phyloP scores from a whole-genome alignment of 2,888 invertebrate species.

The Amphipoea lucens region DNA sequence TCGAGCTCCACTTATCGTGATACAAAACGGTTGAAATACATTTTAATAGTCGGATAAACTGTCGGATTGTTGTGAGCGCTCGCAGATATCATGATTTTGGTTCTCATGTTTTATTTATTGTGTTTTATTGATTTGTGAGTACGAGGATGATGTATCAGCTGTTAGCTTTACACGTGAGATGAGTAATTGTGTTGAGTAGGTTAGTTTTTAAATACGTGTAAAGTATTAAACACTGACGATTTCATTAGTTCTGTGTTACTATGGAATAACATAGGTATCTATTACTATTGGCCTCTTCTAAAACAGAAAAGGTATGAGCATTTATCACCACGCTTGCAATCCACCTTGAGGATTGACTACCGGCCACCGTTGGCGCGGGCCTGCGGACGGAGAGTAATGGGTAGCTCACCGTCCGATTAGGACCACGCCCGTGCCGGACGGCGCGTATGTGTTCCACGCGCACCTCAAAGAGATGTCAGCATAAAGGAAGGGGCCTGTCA shows the following conservation, averaged over 20 bases:
- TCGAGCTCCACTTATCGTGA: constrained; percentile 61
- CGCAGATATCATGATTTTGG: constrained; percentile 52
- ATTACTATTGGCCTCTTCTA: too few relatives aligned
- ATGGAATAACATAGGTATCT: background rate
- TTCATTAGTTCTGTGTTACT: background rate
- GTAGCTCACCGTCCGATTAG: too few relatives aligned
- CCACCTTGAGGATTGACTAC: too few relatives aligned
- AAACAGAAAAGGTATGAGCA: too few relatives aligned
- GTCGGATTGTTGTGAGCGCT: constrained; percentile 60
- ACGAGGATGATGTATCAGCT: constrained; percentile 24
- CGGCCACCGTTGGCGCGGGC: too few relatives aligned
- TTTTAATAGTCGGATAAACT: constrained; percentile 69
- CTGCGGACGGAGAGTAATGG: too few relatives aligned
- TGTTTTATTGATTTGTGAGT: constrained; percentile 52
- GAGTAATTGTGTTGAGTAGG: background rate
- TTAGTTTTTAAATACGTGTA: constrained; percentile 7
- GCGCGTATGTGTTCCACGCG: too few relatives aligned
- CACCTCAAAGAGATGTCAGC: too few relatives aligned
- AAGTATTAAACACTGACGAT: background rate
- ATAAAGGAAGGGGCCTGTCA: too few relatives aligned
- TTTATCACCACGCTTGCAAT: too few relatives aligned
- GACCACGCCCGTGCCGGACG: too few relatives aligned
- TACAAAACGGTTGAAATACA: constrained; percentile 68
- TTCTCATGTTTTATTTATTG: constrained; percentile 46
- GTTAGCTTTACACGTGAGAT: constrained; percentile 13